Base-by-base conservation (phyloP, 2,797 vertebrate species). In the Coregonus sp. region DNA sequence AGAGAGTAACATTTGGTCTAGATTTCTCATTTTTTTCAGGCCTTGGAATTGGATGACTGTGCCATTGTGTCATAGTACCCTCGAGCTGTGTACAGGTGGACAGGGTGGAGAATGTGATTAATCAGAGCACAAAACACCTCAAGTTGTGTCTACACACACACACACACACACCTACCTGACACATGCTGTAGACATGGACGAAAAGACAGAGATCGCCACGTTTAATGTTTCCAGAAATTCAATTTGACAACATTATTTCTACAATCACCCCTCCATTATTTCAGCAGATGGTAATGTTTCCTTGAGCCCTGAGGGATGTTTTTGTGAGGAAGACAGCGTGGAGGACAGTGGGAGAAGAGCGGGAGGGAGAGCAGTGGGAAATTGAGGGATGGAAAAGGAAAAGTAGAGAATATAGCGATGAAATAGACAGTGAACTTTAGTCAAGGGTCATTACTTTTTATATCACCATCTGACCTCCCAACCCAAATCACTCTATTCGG, bases 91-190 rank as follows among this genome's bases (percentile, higher is more conserved):
- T 14, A 76, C 80, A 80, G 77, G 77, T 78, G 72, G 76, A 52
- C 75, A 81, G 16, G 80, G 77, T 59, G 80, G 79, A 84, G 77
- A 79, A 5, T n/a, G 50, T 7, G 31, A 12, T 71, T 72, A 85
- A 81, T 47, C 75, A 78, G 84, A 81, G 81, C 84, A 81, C 67
- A 80, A 81, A 72, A 52, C 69, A 76, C 78, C 69, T 54, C 66
- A 73, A 52, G 79, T 51, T 35, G 61, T 73, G 11, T 33, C 33
- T 4, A 76, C 50, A 56, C 7, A 75, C 74, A 70, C 29, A 67
- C 9, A 65, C 25, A 25, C 25, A 25, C 25, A 25, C 25, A 25
- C 25, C 25, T 25, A 67, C 70, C 37, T 1, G 15, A 7, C 9
- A 61, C 33, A 74, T 37, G 29, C 54, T 61, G 33, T 35, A 73